Evolutionary conservation across 2,888 invertebrate genomes (phyloP), one percentile per base, ranked within the genome.

Genomic region (Epiperipatus broadwayi): DNA sequence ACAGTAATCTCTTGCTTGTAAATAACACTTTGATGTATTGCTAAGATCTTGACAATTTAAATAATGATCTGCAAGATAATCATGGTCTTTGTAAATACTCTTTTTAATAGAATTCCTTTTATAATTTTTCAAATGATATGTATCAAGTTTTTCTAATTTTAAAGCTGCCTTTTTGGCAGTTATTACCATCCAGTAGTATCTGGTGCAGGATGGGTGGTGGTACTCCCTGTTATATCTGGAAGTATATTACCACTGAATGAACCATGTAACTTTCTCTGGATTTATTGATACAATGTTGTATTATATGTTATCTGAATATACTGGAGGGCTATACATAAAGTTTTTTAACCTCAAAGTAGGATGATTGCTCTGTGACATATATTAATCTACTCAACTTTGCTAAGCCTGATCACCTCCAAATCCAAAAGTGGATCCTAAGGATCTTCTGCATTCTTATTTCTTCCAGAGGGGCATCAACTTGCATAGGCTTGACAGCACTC

Each of bases 61-160:
- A 57, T 95, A 93, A 61, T 95, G 95, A 55, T 93, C 91, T 10
- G 93, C 95, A 37, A 97, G 67, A 59, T 97, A 95, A 63, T 97
- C 95, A 62, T 95, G 89, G 15, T 95, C 95, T 52, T 95, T 72
- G 52, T 95, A 71, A n/a, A n/a, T n/a, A 41, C 58, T 59, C 47
- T 61, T 61, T 49, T 93, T 93, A 49, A 93, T 93, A 22, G 91
- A 91, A 67, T 93, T 93, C 45, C 85, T 83, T 67, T 91, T 91
- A 60, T 91, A 93, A 63, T 93, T 93, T 63, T 93, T 93, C 45
- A 93, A 68, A 67, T n/a, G n/a, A n/a, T 93, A 93, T 39, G 85
- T 87, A 58, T 93, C 93, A 47, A 91, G 66, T 60, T 93, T 93
- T 57, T 93, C 93, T 53, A 93, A 62, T 62, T 91, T 93, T 7